These are phyloP conservation scores for Melitaea cinxia DNA, from an alignment of 1,140 invertebrate genomes.

Conservation along the genomic window DNA sequence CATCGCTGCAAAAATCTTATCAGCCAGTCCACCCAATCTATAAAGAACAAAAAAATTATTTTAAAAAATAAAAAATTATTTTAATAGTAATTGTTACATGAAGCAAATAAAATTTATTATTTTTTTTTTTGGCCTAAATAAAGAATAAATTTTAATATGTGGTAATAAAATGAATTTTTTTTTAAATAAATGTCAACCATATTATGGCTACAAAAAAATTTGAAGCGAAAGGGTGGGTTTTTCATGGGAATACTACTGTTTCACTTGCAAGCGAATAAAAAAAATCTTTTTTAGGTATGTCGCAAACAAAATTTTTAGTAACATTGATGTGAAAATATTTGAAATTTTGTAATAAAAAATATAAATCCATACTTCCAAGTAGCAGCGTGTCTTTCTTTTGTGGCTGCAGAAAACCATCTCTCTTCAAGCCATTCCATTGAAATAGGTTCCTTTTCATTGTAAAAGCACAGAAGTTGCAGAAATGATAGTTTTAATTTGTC, in stretches of 20 bases:
- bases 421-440: slow-evolving; percentile 89
- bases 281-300: too few species aligned
- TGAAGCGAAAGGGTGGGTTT: too few species aligned
- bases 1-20: slow-evolving; percentile 85
- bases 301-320: too few species aligned
- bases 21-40: slow-evolving; percentile 86
- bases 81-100: not conserved
- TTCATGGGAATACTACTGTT: too few species aligned
- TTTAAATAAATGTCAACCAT: too few species aligned
- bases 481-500: slow-evolving; percentile 86
- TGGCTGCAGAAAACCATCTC: slow-evolving; percentile 85
- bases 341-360: not conserved
- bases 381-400: slow-evolving; percentile 82
- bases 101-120: too few species aligned
- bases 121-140: not conserved
- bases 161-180: too few species aligned
- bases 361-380: slow-evolving; percentile 86
- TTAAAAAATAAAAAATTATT: not conserved
- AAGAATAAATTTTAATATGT: too few species aligned
- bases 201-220: too few species aligned
- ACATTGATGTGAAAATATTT: not conserved
- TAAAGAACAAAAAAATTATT: not conserved
- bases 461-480: slow-evolving; percentile 92
- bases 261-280: too few species aligned
- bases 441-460: slow-evolving; percentile 86